Conservation (phyloP, 2,888 invertebrate genomes). For the Nomada fucata region DNA sequence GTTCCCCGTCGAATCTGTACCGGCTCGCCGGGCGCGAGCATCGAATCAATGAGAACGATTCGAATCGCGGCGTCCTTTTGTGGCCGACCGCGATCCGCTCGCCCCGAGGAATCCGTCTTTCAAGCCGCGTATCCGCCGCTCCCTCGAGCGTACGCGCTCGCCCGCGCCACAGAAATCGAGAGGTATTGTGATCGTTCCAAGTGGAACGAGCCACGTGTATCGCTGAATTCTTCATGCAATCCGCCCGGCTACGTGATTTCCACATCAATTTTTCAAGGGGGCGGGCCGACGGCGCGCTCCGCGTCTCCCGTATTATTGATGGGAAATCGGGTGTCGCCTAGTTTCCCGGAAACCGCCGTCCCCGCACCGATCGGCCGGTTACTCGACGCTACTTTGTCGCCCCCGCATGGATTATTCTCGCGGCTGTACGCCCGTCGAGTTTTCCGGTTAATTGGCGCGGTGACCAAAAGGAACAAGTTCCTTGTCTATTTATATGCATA, state of each 20-base stretch:
- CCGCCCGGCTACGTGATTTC: slow-evolving; percentile 12
- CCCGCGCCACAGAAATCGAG: slow-evolving; percentile 3
- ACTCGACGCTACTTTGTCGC: too few relatives aligned
- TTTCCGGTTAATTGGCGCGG: background rate
- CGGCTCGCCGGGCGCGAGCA: background rate
- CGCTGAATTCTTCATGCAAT: slow-evolving; percentile 19
- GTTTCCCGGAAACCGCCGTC: background rate
- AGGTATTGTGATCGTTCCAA: slow-evolving; percentile 11
- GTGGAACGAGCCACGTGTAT: slow-evolving; percentile 9
- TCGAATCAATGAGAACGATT: background rate
- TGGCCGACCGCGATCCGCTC: background rate
- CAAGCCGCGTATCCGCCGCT: background rate
- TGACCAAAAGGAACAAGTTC: background rate
- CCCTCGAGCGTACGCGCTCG: background rate
- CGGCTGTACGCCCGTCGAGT: too few relatives aligned
- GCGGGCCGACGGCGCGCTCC: too few relatives aligned
- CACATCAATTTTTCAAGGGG: slow-evolving; percentile 10
- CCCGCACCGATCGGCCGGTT: background rate
- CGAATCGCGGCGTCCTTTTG: slow-evolving; percentile 18
- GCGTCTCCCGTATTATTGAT: background rate
- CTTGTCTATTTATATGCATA: background rate
- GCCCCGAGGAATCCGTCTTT: slow-evolving; percentile 17
- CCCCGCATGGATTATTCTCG: too few relatives aligned
- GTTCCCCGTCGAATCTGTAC: background rate
- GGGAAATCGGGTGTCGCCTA: background rate